Percentiles rank a stretch among this genome's conserved stretches.
phyloP scores from a whole-genome alignment of 2,797 vertebrate species.

The Aratinga solstitialis region DNA sequence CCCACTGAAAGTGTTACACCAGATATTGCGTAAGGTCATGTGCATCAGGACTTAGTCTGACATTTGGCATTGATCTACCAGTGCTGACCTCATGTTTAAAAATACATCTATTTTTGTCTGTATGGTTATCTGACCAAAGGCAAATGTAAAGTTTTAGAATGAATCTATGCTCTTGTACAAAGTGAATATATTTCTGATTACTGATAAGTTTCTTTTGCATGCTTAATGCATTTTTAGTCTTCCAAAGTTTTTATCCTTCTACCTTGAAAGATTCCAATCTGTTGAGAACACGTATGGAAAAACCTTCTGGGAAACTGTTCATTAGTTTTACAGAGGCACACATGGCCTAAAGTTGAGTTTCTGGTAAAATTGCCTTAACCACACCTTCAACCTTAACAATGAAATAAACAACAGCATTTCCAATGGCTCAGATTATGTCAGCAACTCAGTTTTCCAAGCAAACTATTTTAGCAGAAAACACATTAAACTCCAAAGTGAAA shows the following conservation, averaged over 20 bases:
- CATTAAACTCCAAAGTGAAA: not conserved
- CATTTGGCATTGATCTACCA: not conserved
- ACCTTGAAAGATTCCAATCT: not conserved
- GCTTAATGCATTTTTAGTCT: not conserved
- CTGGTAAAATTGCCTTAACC: not conserved
- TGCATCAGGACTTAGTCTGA: not conserved
- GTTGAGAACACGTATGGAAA: not conserved
- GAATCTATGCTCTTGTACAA: not conserved
- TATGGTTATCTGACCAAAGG: not conserved
- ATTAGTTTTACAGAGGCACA: not conserved
- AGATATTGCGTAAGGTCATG: not conserved
- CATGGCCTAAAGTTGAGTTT: not conserved
- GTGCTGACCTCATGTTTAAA: not conserved
- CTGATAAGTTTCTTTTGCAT: not conserved
- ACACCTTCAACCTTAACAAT: not conserved
- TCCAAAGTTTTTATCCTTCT: not conserved
- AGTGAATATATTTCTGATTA: not conserved
- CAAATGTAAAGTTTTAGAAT: not conserved
- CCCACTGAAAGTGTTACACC: not conserved
- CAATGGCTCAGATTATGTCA: not conserved
- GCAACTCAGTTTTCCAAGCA: not conserved
- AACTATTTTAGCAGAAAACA: slow-evolving; percentile 4
- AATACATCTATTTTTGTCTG: not conserved
- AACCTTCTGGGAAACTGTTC: not conserved
- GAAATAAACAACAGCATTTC: not conserved